Base-by-base conservation (phyloP, 2,888 invertebrate species). In the Mongoloraphidia duomilia region DNA sequence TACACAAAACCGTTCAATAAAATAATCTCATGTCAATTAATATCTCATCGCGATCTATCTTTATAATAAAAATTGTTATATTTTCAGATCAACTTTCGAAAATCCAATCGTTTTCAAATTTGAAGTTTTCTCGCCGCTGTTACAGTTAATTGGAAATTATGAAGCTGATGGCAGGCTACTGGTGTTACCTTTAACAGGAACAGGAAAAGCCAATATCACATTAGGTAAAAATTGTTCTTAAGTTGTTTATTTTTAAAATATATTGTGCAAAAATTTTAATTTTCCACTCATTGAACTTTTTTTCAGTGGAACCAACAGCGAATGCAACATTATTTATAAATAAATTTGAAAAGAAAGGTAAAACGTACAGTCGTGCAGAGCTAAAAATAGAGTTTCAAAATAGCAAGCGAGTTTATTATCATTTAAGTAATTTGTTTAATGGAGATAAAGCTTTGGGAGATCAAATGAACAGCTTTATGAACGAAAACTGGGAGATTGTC, bases 401-500 rank as follows among this genome's bases (percentile, higher is more conserved):
- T 4, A 80, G 80, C 0, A 66, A 73, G 54, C 66, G 67, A 26
- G 76, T 80, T 2, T 59, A 67, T 3, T 63, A 79, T 51, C 57
- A 74, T 44, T 81, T 81, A 59, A 71, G 76, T n/a, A 80, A 81
- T 60, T 70, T 82, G 1, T 81, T 82, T 63, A 72, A 75, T 48
- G 78, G 77, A 0, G 79, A 81, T 61, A 71, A 71, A 55, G 56
- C 68, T 1, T 66, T 82, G 1, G 80, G 80, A 26, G 74, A 77
- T 17, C 75, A 76, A 52, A 78, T 82, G 78, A 81, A 81, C 58
- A 60, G 64, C 12, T 80, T 82, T 63, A 63, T 82, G 12, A 81
- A 81, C 59, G 74, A 79, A 37, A 81, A 82, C 59, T 75, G 79
- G 44, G 76, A 80, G 26, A 64, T 77, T 1, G 75, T 82, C 2